Evolutionary conservation across 2,797 vertebrate species (phyloP).

Genomic region (Anguilla anguilla): DNA sequence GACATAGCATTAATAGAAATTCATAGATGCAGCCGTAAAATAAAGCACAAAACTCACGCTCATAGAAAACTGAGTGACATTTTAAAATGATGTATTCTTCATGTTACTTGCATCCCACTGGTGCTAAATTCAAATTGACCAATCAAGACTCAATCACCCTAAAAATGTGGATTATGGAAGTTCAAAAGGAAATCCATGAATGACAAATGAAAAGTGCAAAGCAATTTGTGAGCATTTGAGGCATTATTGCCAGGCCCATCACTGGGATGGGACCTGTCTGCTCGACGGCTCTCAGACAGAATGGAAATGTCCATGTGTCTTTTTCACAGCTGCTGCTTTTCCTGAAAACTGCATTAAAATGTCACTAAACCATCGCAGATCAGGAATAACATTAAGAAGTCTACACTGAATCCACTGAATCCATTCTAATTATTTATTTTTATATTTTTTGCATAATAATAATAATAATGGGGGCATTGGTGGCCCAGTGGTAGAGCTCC

Average conservation of each 20-base stretch:
- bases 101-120: constrained; percentile 13
- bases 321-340: constrained; percentile 37
- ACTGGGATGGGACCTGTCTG: constrained; percentile 28
- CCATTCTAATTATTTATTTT: no score
- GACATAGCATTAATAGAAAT: not conserved
- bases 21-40: not conserved
- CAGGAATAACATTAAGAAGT: constrained; percentile 34
- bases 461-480: no score
- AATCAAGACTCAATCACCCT: constrained; percentile 41
- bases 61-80: constrained; percentile 14
- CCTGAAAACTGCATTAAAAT: constrained; percentile 38
- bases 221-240: constrained; percentile 46
- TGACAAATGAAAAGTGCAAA: constrained; percentile 38
- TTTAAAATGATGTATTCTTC: constrained; percentile 30
- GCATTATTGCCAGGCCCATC: constrained; percentile 46
- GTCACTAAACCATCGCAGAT: constrained; percentile 42
- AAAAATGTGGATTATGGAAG: constrained; percentile 26
- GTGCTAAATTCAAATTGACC: constrained; percentile 42
- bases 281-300: constrained; percentile 16
- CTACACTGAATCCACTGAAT: constrained; percentile 18
- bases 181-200: constrained; percentile 38
- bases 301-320: constrained; percentile 35
- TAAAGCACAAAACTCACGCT: not conserved
- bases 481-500: no score
- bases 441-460: no score